phyloP scores from a whole-genome alignment of 2,888 invertebrate species.

The Lottia gigantea region DNA sequence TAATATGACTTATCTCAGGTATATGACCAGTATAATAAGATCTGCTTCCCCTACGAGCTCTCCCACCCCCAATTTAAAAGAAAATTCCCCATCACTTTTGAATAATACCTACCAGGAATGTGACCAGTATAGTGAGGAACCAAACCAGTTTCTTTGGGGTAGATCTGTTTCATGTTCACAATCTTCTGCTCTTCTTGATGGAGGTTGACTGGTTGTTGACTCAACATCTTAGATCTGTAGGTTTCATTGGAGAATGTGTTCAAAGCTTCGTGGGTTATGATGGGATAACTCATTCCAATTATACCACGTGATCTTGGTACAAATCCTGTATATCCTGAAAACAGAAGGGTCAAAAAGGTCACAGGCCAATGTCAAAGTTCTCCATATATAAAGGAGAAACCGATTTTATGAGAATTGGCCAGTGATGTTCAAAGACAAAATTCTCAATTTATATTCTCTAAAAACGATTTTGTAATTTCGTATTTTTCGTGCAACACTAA shows the following conservation, averaged over 20 bases:
- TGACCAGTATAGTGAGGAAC: conserved; percentile 63
- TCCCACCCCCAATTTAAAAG: too few species aligned
- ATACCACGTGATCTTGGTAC: conserved; percentile 54
- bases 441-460: background rate
- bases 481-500: conserved; percentile 19
- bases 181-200: conserved; percentile 26
- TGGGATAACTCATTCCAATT: conserved; percentile 59
- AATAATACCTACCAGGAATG: conserved; percentile 59
- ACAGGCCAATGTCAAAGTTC: too few species aligned
- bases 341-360: background rate
- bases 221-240: conserved; percentile 30
- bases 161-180: conserved; percentile 44
- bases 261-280: conserved; percentile 56
- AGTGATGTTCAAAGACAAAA: background rate
- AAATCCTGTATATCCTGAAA: conserved; percentile 59
- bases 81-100: too few species aligned
- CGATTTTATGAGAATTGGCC: too few species aligned
- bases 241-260: conserved; percentile 56
- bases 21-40: too few species aligned
- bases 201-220: conserved; percentile 38
- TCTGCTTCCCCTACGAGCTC: too few species aligned
- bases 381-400: too few species aligned
- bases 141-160: conserved; percentile 54
- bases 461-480: background rate
- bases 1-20: too few species aligned